Percentiles rank a stretch among this genome's conserved stretches.
These are phyloP conservation scores for Aptenodytes patagonicus DNA, from an alignment of 2,113 vertebrate species.

Conservation along the genomic window DNA sequence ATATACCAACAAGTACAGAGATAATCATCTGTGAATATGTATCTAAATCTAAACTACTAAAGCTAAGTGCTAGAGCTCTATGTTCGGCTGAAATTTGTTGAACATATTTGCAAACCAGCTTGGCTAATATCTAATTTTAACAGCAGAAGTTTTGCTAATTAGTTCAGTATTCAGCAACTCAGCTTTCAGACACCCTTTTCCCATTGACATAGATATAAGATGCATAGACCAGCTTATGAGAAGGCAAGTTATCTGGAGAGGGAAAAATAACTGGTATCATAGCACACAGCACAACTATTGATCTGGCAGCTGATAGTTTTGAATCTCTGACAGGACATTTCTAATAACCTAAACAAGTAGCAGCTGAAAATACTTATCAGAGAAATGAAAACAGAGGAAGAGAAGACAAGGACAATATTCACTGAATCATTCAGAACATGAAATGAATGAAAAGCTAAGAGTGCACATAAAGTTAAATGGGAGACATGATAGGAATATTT, in stretches of 20 bases:
- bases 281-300: background rate
- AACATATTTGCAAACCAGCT: conserved; percentile 15
- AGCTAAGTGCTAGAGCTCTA: background rate
- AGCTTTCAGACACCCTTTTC: background rate
- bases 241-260: background rate
- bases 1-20: background rate
- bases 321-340: background rate
- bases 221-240: background rate
- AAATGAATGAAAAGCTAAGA: background rate
- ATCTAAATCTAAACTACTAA: background rate
- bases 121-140: conserved; percentile 40
- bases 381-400: background rate
- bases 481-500: background rate
- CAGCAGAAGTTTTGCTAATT: conserved; percentile 30
- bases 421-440: background rate
- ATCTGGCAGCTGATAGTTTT: background rate
- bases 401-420: background rate
- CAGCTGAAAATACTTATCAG: background rate
- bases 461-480: background rate
- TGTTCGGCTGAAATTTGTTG: background rate
- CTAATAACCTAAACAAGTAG: background rate
- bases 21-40: background rate
- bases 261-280: background rate
- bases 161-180: background rate
- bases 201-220: background rate